These are phyloP conservation scores for Indicator indicator DNA, from an alignment of 2,113 vertebrate genomes.

Conservation along the genomic window DNA sequence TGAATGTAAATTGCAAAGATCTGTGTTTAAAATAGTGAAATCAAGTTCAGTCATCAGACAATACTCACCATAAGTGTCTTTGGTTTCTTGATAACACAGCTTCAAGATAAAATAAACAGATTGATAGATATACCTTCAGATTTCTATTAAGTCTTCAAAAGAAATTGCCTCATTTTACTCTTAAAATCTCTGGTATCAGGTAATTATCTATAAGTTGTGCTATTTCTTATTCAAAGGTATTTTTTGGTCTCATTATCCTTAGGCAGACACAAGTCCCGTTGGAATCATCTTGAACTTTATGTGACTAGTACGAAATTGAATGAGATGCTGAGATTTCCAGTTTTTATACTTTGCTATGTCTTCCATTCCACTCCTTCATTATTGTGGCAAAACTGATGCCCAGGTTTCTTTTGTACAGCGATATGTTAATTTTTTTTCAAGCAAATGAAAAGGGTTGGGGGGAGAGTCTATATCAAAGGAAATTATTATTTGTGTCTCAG, in stretches of 20 bases:
- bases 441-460: not conserved
- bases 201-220: not conserved
- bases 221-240: not conserved
- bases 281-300: not conserved
- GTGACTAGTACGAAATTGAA: not conserved
- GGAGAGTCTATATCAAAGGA: not conserved
- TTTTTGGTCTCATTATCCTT: not conserved
- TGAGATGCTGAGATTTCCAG: not conserved
- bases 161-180: not conserved
- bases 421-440: not conserved
- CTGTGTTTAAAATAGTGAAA: slow-evolving; percentile 20
- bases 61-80: not conserved
- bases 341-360: not conserved
- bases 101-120: not conserved
- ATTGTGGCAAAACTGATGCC: not conserved
- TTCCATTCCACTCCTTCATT: not conserved
- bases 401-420: not conserved
- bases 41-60: not conserved
- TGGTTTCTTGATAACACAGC: not conserved
- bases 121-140: not conserved
- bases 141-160: not conserved
- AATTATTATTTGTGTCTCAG: not conserved
- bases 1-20: slow-evolving; percentile 13
- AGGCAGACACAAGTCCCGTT: not conserved
- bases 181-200: not conserved